Percentiles rank a stretch among this genome's conserved stretches.
These are phyloP conservation scores for Peromyscus aztecus DNA, from an alignment of 2,797 vertebrate species.

Conservation along the genomic window DNA sequence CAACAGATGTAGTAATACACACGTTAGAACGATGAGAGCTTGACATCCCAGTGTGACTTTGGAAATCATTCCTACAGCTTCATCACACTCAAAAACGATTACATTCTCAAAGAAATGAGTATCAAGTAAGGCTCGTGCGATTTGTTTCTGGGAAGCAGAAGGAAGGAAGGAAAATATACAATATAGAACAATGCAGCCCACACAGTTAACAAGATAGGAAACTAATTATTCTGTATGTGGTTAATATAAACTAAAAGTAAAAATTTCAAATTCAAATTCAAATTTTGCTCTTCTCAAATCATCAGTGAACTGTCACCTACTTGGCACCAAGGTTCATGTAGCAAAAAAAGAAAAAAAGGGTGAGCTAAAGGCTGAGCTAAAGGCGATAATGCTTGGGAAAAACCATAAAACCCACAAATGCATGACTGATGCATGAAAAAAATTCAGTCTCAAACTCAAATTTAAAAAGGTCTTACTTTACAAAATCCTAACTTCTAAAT, in stretches of 20 bases:
- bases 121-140: neutral
- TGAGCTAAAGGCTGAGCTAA: neutral
- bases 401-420: neutral
- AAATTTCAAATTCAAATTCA: neutral
- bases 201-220: slow-evolving; percentile 27
- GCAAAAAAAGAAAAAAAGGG: too few species aligned
- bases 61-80: neutral
- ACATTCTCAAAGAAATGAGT: neutral
- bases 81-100: neutral
- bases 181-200: neutral
- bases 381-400: neutral
- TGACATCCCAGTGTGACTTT: neutral
- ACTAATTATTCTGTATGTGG: neutral
- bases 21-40: neutral
- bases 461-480: slow-evolving; percentile 1
- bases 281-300: neutral
- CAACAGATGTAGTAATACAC: neutral
- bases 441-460: neutral
- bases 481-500: slow-evolving; percentile 14
- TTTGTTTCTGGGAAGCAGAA: neutral
- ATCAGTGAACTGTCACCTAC: neutral
- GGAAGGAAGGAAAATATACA: neutral
- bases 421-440: neutral
- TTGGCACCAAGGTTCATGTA: neutral
- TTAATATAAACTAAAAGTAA: neutral